Percentiles rank a stretch among this genome's conserved stretches.
These are phyloP conservation scores for Araneus ventricosus DNA, from an alignment of 1,140 invertebrate species.

Conservation along the genomic window DNA sequence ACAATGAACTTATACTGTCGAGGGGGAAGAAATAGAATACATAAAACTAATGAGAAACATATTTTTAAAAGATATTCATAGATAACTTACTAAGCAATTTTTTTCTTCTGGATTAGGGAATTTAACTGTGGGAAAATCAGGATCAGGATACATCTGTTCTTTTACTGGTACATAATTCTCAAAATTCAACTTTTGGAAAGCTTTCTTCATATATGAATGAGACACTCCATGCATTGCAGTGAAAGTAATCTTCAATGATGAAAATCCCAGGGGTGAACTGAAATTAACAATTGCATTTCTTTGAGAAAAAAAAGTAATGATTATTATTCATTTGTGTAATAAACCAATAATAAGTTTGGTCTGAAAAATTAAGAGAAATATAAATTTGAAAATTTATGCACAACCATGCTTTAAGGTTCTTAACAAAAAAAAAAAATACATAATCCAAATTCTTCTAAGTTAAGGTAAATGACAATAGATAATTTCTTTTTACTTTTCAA, in stretches of 20 bases:
- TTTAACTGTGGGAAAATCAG: conserved; percentile 97
- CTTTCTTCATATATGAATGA: conserved; percentile 87
- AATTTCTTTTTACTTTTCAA: too few species aligned
- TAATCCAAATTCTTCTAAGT: too few species aligned
- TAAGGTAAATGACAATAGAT: too few species aligned
- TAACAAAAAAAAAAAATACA: too few species aligned
- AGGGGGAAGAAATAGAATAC: too few species aligned
- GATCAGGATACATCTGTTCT: conserved; percentile 93
- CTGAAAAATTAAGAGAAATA: too few species aligned
- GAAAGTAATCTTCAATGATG: conserved; percentile 88
- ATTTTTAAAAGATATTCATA: too few species aligned
- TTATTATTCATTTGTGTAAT: not conserved
- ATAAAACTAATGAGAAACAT: too few species aligned
- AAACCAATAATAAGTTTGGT: not conserved
- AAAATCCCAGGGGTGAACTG: conserved; percentile 66
- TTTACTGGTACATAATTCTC: conserved; percentile 84
- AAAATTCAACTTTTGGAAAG: conserved; percentile 89
- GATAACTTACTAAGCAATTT: conserved; percentile 85
- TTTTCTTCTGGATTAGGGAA: conserved; percentile 99
- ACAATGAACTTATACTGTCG: too few species aligned
- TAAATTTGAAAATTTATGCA: too few species aligned
- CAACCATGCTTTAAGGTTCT: too few species aligned
- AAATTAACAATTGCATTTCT: not conserved
- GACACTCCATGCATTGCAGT: conserved; percentile 99
- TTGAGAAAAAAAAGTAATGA: not conserved